Conservation (phyloP, 2,113 vertebrate species). For the Paramisgurnus dabryanus region DNA sequence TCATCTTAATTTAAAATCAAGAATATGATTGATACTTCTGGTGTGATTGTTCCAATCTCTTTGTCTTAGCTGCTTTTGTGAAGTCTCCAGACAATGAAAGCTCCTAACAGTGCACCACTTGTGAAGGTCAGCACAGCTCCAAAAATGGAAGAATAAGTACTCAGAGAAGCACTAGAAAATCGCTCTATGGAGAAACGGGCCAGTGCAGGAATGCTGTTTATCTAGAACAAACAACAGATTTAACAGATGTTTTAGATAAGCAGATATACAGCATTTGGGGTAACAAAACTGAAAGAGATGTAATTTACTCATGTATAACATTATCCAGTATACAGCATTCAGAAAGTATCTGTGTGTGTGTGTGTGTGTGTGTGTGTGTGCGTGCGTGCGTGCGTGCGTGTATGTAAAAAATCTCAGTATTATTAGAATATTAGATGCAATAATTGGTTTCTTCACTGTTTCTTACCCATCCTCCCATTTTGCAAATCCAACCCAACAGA, state of each 20-base stretch:
- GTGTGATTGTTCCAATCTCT: background rate
- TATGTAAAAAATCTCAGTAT: too few relatives aligned
- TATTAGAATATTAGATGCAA: background rate
- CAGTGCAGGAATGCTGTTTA: constrained; percentile 47
- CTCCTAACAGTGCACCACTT: constrained; percentile 34
- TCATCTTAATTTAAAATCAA: background rate
- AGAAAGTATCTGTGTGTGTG: too few relatives aligned
- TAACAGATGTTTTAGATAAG: background rate
- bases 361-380: too few relatives aligned
- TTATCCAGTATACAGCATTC: too few relatives aligned
- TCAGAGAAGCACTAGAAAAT: constrained; percentile 18
- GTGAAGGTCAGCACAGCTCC: constrained; percentile 1
- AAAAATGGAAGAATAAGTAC: background rate
- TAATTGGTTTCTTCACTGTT: background rate
- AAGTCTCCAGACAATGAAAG: constrained; percentile 13
- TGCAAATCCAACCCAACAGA: constrained; percentile 44
- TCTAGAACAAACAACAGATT: constrained; percentile 20
- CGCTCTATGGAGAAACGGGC: constrained; percentile 39
- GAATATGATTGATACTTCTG: background rate
- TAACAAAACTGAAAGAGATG: too few relatives aligned
- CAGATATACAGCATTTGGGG: too few relatives aligned
- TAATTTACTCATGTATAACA: too few relatives aligned
- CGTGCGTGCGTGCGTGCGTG: too few relatives aligned
- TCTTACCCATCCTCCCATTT: constrained; percentile 56
- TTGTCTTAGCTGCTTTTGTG: constrained; percentile 27